Conservation (phyloP, 2,113 vertebrate species). For the Apistogramma diplotaenia region DNA sequence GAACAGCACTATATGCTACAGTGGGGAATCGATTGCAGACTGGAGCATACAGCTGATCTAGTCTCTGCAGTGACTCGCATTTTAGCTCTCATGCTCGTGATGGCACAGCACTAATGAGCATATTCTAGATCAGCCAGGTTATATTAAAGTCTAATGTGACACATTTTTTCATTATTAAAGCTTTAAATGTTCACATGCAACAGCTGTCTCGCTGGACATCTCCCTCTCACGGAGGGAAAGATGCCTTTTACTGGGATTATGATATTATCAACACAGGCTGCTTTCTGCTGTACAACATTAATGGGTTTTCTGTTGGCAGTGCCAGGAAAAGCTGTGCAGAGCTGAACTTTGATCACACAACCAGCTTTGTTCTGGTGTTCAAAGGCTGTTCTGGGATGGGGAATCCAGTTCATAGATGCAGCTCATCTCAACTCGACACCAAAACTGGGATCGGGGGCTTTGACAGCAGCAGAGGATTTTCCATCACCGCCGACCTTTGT, state of each 20-base stretch:
- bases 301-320: constrained; percentile 21
- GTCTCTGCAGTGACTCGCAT: not conserved
- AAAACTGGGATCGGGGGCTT: not conserved
- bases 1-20: constrained; percentile 13
- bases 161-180: not conserved
- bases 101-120: not conserved
- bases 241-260: not conserved
- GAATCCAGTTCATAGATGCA: not conserved
- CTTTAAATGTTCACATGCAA: not conserved
- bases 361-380: constrained; percentile 41
- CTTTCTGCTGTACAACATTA: constrained; percentile 20
- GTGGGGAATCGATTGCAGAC: not conserved
- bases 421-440: not conserved
- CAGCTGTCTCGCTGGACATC: not conserved
- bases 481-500: not conserved
- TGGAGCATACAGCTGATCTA: not conserved
- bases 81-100: not conserved
- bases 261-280: constrained; percentile 29
- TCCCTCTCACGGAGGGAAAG: not conserved
- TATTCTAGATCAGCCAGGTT: not conserved
- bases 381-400: not conserved
- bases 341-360: constrained; percentile 45
- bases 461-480: not conserved
- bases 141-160: not conserved
- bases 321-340: not conserved